These are phyloP conservation scores for Calameuta pallipes DNA, from an alignment of 2,888 invertebrate genomes.

Conservation along the genomic window DNA sequence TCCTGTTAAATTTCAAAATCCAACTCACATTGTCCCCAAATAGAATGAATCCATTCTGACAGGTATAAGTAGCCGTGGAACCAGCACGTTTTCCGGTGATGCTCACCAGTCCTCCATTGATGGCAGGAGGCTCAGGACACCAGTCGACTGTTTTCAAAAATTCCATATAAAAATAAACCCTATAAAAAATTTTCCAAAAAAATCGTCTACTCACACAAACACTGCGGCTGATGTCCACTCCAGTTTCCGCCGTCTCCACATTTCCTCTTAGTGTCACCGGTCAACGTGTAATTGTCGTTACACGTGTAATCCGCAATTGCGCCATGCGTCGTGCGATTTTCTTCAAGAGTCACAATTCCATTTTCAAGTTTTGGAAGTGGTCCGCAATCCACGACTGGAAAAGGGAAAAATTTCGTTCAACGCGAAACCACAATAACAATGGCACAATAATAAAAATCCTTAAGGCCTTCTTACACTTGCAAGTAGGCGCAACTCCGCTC, in stretches of 20 bases:
- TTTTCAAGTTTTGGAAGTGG: slow-evolving; percentile 76
- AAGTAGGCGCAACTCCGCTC: slow-evolving; percentile 84
- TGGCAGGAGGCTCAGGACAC: slow-evolving; percentile 86
- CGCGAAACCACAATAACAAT: neutral
- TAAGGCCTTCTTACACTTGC: slow-evolving; percentile 78
- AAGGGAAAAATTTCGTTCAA: neutral
- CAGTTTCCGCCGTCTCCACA: slow-evolving; percentile 82
- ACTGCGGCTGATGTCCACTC: slow-evolving; percentile 83
- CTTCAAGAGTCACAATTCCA: slow-evolving; percentile 76
- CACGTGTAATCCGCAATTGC: slow-evolving; percentile 83
- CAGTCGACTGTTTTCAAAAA: slow-evolving; percentile 71
- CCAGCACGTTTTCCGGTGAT: slow-evolving; percentile 82
- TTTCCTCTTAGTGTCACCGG: slow-evolving; percentile 77
- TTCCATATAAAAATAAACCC: neutral
- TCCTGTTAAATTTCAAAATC: neutral
- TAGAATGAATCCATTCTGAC: slow-evolving; percentile 85
- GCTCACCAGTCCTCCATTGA: slow-evolving; percentile 80
- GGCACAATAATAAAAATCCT: neutral
- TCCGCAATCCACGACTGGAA: slow-evolving; percentile 86
- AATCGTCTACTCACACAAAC: slow-evolving; percentile 71
- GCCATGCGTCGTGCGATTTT: slow-evolving; percentile 82
- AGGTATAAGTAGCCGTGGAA: slow-evolving; percentile 83
- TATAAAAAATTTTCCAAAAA: neutral
- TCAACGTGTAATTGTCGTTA: slow-evolving; percentile 86
- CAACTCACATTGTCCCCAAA: slow-evolving; percentile 81